Conservation (phyloP, 2,888 invertebrate species). For the Achlya flavicornis region DNA sequence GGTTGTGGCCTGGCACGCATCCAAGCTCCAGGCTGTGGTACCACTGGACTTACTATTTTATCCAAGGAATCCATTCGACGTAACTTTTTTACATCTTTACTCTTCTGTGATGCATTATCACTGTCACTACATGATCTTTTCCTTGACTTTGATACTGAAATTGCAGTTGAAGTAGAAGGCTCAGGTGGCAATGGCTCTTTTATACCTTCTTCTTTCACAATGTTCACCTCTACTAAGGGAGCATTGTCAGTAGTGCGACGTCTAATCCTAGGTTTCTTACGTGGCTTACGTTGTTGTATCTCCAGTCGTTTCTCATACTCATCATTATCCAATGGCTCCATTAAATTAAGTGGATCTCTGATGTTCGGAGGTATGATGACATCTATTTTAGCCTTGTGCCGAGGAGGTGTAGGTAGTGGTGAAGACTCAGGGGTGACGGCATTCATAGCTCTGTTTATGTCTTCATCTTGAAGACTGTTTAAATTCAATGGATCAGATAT, state of each 20-base stretch:
- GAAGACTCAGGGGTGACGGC: slow-evolving; percentile 97
- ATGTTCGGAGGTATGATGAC: slow-evolving; percentile 97
- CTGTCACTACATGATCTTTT: slow-evolving; percentile 84
- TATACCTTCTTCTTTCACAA: slow-evolving; percentile 58
- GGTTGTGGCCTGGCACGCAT: slow-evolving; percentile 82
- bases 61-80: slow-evolving; percentile 90
- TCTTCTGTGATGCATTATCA: slow-evolving; percentile 81
- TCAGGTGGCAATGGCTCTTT: slow-evolving; percentile 71
- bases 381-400: slow-evolving; percentile 91
- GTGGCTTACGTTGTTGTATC: slow-evolving; percentile 87
- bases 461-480: slow-evolving; percentile 94
- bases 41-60: slow-evolving; percentile 96
- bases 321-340: slow-evolving; percentile 90
- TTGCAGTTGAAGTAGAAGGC: slow-evolving; percentile 58
- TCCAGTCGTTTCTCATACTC: slow-evolving; percentile 91
- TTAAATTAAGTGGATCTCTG: slow-evolving; percentile 94
- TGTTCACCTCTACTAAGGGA: slow-evolving; percentile 55
- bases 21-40: slow-evolving; percentile 95
- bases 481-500: slow-evolving; percentile 97
- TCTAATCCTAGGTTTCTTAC: slow-evolving; percentile 86
- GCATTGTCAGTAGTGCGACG: slow-evolving; percentile 76
- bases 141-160: slow-evolving; percentile 53
- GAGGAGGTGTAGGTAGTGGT: slow-evolving; percentile 92
- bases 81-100: slow-evolving; percentile 81
- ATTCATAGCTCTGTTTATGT: slow-evolving; percentile 90